Percentiles rank a stretch among this genome's conserved stretches.
phyloP scores from a whole-genome alignment of 2,888 invertebrate genomes.

The Trachelus troglodyta region DNA sequence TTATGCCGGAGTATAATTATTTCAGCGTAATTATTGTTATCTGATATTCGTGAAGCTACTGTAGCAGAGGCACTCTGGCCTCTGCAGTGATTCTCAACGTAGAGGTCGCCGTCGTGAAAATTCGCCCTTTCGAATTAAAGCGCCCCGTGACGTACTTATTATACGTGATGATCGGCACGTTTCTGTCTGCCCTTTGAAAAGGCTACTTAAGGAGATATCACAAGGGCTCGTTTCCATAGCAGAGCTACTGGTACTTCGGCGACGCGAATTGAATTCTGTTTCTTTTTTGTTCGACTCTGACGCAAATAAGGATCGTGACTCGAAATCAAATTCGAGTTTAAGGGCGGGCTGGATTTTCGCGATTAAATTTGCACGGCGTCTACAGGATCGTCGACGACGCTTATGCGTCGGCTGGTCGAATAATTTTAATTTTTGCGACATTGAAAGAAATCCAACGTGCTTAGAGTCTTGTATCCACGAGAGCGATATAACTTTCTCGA shows the following conservation, averaged over 20 bases:
- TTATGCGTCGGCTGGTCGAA: conserved; percentile 7
- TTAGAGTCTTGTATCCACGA: conserved; percentile 23
- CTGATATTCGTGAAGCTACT: not conserved
- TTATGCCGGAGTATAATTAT: conserved; percentile 5
- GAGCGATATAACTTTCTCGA: too few relatives aligned
- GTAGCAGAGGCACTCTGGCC: not conserved
- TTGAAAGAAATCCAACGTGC: not conserved
- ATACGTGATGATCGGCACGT: not conserved
- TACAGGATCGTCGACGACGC: not conserved
- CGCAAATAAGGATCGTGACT: too few relatives aligned
- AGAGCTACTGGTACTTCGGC: too few relatives aligned
- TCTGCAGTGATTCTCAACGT: not conserved
- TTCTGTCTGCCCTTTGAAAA: not conserved
- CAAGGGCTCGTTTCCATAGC: not conserved
- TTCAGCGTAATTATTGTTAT: conserved; percentile 13
- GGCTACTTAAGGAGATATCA: not conserved
- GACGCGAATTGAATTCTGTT: too few relatives aligned
- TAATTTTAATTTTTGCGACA: conserved; percentile 30
- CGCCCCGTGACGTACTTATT: not conserved
- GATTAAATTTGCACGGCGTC: not conserved
- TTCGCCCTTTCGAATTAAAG: not conserved
- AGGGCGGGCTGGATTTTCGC: not conserved
- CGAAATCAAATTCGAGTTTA: not conserved
- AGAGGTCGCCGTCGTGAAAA: not conserved
- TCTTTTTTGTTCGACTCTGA: too few relatives aligned